These are phyloP conservation scores for Drosophila lacicola DNA, from an alignment of 2,888 invertebrate genomes.

Conservation along the genomic window DNA sequence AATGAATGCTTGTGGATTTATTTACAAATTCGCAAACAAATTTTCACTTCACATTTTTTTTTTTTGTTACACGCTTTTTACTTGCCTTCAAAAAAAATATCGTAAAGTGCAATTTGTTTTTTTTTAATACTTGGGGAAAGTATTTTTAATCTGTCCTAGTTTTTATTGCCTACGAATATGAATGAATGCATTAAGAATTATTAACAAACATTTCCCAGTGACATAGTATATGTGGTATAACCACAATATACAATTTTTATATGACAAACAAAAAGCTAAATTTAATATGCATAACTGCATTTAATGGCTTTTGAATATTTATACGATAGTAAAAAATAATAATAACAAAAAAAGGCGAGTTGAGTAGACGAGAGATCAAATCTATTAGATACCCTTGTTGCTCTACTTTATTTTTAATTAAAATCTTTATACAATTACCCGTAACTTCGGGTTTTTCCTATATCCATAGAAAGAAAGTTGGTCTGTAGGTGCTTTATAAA, in stretches of 20 bases:
- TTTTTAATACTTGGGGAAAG: constrained; percentile 15
- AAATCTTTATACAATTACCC: too few species aligned
- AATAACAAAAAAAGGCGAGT: neutral
- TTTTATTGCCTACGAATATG: constrained; percentile 6
- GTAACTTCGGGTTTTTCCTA: too few species aligned
- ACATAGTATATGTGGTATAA: constrained; percentile 43
- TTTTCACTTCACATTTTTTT: constrained; percentile 64
- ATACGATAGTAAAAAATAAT: constrained; percentile 21
- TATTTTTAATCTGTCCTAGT: constrained; percentile 8
- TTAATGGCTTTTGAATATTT: constrained; percentile 71
- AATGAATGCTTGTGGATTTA: constrained; percentile 68
- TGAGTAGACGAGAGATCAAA: neutral
- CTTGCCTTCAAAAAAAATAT: constrained; percentile 26
- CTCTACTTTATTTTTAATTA: too few species aligned
- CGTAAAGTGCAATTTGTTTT: constrained; percentile 32
- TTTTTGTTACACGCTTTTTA: neutral
- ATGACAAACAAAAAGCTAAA: constrained; percentile 49
- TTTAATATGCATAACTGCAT: constrained; percentile 76
- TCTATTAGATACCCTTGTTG: constrained; percentile 7
- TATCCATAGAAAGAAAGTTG: too few species aligned
- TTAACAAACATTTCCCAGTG: constrained; percentile 46
- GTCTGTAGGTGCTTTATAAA: too few species aligned
- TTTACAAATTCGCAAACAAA: constrained; percentile 81
- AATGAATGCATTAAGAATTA: constrained; percentile 56
- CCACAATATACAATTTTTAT: constrained; percentile 64